phyloP scores from a whole-genome alignment of 2,113 vertebrate species.

The Rhegmatorhina hoffmannsi region DNA sequence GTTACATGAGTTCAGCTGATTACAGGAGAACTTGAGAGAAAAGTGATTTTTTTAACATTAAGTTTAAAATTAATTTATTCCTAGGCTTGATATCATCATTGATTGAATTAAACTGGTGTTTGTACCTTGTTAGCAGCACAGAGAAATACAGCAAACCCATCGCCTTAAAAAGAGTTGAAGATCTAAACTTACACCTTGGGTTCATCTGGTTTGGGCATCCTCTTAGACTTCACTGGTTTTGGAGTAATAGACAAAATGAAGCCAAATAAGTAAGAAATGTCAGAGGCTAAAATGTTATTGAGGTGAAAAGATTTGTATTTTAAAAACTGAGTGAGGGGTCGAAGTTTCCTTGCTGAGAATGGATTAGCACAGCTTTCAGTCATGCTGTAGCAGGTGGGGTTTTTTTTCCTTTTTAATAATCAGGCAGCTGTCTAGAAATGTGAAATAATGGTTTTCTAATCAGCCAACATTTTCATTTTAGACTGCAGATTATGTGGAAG shows the following conservation, averaged over 20 bases:
- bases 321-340: neutral
- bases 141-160: neutral
- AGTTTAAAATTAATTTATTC: accelerated
- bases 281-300: neutral
- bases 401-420: neutral
- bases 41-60: neutral
- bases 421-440: neutral
- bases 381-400: neutral
- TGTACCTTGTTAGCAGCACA: neutral
- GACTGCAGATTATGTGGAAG: neutral
- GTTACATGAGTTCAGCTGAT: neutral
- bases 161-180: neutral
- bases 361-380: neutral
- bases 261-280: neutral
- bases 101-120: neutral
- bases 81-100: accelerated
- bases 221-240: neutral
- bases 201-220: neutral
- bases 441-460: neutral
- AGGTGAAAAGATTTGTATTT: neutral
- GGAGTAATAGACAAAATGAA: neutral
- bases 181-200: accelerated
- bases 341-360: neutral
- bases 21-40: neutral
- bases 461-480: neutral